Conservation (phyloP, 2,113 vertebrate species). For the Lepisosteus osseus region DNA sequence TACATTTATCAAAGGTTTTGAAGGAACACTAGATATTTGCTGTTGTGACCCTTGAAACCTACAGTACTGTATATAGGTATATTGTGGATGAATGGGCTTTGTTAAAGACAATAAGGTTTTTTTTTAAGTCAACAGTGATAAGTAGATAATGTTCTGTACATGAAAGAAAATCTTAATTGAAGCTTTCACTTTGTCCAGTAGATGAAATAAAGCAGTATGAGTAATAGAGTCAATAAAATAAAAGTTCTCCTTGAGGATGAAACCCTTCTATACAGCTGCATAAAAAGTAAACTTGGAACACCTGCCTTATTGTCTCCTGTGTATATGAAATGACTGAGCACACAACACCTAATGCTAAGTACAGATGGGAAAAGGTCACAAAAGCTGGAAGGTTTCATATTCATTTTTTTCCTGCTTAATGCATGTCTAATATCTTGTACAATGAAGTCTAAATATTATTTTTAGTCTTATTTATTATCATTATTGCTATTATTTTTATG, state of each 20-base stretch:
- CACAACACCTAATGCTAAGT: constrained; percentile 60
- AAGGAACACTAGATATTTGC: too few relatives aligned
- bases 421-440: constrained; percentile 42
- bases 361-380: constrained; percentile 56
- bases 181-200: background rate
- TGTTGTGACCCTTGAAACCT: too few relatives aligned
- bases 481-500: background rate
- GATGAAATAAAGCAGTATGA: background rate
- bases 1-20: too few relatives aligned
- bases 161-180: background rate
- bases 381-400: constrained; percentile 48
- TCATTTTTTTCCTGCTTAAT: background rate
- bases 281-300: constrained; percentile 61
- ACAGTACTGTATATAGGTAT: too few relatives aligned
- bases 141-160: background rate
- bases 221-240: constrained; percentile 30
- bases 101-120: background rate
- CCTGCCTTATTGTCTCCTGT: constrained; percentile 60
- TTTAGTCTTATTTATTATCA: background rate
- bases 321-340: constrained; percentile 53
- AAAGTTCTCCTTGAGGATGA: constrained; percentile 42
- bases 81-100: too few relatives aligned
- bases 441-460: constrained; percentile 30
- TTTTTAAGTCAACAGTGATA: background rate
- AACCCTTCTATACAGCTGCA: constrained; percentile 52